Evolutionary conservation across 2,888 invertebrate species (phyloP).

Genomic region (Exephanes ischioxanthus): DNA sequence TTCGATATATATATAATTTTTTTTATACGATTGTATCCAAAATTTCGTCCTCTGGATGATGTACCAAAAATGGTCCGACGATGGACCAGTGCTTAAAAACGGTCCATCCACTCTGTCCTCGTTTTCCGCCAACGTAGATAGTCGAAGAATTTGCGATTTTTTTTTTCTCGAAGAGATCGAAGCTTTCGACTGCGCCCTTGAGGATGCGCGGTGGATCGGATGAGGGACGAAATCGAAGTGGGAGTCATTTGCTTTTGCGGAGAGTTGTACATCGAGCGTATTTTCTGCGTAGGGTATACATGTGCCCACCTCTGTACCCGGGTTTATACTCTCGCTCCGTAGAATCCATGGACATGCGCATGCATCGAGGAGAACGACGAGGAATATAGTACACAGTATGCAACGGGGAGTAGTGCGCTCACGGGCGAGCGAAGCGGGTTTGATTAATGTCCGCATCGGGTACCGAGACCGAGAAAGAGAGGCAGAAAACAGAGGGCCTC

Average conservation of each 20-base stretch:
- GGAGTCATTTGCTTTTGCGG: slow-evolving; percentile 51
- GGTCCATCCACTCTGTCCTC: neutral
- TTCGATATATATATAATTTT: too few species aligned
- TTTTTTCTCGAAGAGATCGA: neutral
- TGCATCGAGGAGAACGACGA: slow-evolving; percentile 45
- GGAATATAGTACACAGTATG: slow-evolving; percentile 42
- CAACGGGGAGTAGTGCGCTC: slow-evolving; percentile 37
- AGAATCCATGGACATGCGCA: slow-evolving; percentile 38
- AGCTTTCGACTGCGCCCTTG: neutral
- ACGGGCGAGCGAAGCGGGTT: slow-evolving; percentile 52
- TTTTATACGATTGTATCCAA: too few species aligned
- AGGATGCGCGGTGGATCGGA: slow-evolving; percentile 5
- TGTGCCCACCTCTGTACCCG: slow-evolving; percentile 25
- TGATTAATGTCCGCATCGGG: slow-evolving; percentile 59
- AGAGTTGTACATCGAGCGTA: slow-evolving; percentile 42
- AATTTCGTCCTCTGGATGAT: too few species aligned
- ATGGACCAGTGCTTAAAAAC: too few species aligned
- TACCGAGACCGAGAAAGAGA: slow-evolving; percentile 53
- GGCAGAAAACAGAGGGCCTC: slow-evolving; percentile 45
- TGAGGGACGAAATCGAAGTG: slow-evolving; percentile 29
- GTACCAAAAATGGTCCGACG: too few species aligned
- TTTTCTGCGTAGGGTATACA: slow-evolving; percentile 44
- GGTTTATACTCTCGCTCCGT: slow-evolving; percentile 33
- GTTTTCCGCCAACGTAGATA: neutral
- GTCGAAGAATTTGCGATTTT: neutral